Evolutionary conservation across 2,888 invertebrate genomes (phyloP), one percentile per base, ranked within the genome.

Genomic region (Dastarcus helophoroides): DNA sequence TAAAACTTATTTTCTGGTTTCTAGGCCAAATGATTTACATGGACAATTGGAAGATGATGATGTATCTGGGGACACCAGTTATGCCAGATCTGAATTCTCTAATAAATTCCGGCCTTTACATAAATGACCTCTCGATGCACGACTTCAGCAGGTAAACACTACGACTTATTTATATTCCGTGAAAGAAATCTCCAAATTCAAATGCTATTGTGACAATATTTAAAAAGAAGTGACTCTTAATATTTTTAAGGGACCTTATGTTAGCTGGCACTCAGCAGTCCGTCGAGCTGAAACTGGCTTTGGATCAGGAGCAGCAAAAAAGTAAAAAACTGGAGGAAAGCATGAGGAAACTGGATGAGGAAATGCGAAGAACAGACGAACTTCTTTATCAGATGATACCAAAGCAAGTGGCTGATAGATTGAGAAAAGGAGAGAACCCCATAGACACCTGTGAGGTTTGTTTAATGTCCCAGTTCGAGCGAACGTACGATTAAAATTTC

Each of bases 331-430:
- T 97, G 28, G 93, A 94, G 52, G 93, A 94, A 51, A 93, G 91
- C 1, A 95, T 97, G 93, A 71, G 82, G 45, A 89, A 91, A 54
- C 63, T 97, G 40, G 95, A 95, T 55, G 84, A 85, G 43, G 95
- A 95, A 62, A 94, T 95, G 89, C 79, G 82, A 50, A 70, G 91
- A 38, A 95, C 95, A 0, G 95, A 97, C 55, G 90, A 93, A 49
- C 66, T 97, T 14, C 64, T 97, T 2, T 97, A 97, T 62, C 95
- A 97, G 67, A 95, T 97, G 94, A 94, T 97, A 67, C 97, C 97
- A 15, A 93, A 91, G 58, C 88, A 91, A 55, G 95, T 97, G 3
- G 95, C 95, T 0, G 94, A 94, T 59, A 68, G 93, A 26, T 67
- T 97, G 31, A 65, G 95, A 42, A 80, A 82, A 31, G 97, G 97